Percentiles rank a stretch among this genome's conserved stretches.
These are phyloP conservation scores for Tachina grossa DNA, from an alignment of 2,888 invertebrate genomes.

Conservation along the genomic window DNA sequence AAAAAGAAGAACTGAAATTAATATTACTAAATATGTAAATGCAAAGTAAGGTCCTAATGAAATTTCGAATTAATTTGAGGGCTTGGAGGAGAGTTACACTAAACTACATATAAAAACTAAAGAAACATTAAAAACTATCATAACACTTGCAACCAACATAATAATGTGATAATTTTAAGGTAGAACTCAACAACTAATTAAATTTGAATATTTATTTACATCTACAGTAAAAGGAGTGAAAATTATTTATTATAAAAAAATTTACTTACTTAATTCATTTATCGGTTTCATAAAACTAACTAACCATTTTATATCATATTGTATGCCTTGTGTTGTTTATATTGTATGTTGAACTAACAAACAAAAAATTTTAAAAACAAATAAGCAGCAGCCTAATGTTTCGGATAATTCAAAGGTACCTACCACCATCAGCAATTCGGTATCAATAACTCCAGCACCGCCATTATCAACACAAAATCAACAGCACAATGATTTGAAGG, in stretches of 20 bases:
- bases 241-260: slow-evolving; percentile 29
- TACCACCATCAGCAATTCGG: slow-evolving; percentile 83
- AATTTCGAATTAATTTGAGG: too few relatives aligned
- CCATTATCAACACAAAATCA: slow-evolving; percentile 78
- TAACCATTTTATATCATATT: slow-evolving; percentile 69
- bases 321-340: slow-evolving; percentile 60
- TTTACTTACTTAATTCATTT: slow-evolving; percentile 37
- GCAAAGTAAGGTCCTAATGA: too few relatives aligned
- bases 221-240: background rate
- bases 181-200: slow-evolving; percentile 1
- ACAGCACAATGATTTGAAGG: slow-evolving; percentile 81
- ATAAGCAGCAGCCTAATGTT: slow-evolving; percentile 82
- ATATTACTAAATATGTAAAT: too few relatives aligned
- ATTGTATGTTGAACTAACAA: slow-evolving; percentile 68
- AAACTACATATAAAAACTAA: background rate
- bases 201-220: background rate
- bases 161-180: slow-evolving; percentile 36
- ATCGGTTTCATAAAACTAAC: slow-evolving; percentile 66
- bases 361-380: slow-evolving; percentile 67
- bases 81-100: too few relatives aligned
- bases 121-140: background rate
- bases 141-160: slow-evolving; percentile 16
- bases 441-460: slow-evolving; percentile 83
- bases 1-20: too few relatives aligned
- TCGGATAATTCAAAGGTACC: slow-evolving; percentile 83